Evolutionary conservation across 2,888 invertebrate species (phyloP).

Genomic region (Rapana venosa): DNA sequence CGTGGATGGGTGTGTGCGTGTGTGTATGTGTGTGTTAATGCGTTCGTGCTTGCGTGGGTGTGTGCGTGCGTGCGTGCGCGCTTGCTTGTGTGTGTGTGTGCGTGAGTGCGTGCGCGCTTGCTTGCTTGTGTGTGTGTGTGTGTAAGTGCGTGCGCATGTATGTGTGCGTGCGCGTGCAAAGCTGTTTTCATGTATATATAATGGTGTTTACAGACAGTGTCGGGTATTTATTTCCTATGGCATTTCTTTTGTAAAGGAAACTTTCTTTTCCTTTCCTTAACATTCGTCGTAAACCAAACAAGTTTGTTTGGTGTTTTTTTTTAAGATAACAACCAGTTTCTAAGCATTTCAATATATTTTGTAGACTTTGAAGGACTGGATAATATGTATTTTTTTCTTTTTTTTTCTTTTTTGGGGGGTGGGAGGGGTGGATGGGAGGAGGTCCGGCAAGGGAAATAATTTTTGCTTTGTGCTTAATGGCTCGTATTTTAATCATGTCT

Average conservation of each 20-base stretch:
- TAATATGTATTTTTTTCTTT: neutral
- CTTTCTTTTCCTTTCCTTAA: neutral
- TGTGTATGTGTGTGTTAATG: too few species aligned
- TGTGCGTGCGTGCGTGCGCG: neutral
- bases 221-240: neutral
- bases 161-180: neutral
- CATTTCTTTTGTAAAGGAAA: neutral
- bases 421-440: too few species aligned
- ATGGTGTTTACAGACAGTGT: neutral
- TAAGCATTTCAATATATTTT: neutral
- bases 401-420: neutral
- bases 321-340: neutral
- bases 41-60: too few species aligned
- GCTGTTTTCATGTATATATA: too few species aligned
- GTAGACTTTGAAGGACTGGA: neutral
- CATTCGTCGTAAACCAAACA: neutral
- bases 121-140: too few species aligned
- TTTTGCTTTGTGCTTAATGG: too few species aligned
- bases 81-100: neutral
- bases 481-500: too few species aligned
- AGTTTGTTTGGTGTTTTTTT: neutral
- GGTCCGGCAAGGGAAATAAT: too few species aligned
- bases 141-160: too few species aligned
- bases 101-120: too few species aligned
- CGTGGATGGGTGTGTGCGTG: neutral